Percentiles rank a stretch among this genome's conserved stretches.
Conservation (phyloP, 2,888 invertebrate species). For the Gymnocheta viridis region DNA sequence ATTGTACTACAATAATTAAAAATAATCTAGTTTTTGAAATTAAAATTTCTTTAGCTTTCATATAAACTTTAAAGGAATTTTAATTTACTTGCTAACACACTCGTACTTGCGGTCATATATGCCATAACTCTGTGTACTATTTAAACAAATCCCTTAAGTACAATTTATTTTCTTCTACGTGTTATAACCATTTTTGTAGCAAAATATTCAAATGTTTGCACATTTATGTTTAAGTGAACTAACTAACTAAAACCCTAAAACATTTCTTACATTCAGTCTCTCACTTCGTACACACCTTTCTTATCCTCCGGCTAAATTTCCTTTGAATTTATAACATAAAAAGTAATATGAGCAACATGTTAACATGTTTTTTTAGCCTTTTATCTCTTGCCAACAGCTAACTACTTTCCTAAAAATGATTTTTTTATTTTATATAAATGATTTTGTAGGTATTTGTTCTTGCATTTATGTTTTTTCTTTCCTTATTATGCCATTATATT, state of each 20-base stretch:
- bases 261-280: not conserved
- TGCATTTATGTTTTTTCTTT: conserved; percentile 3
- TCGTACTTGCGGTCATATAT: not conserved
- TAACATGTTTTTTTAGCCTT: not conserved
- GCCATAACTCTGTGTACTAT: not conserved
- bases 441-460: not conserved
- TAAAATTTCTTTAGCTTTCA: not conserved
- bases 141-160: conserved; percentile 57
- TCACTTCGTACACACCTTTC: not conserved
- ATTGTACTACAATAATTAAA: not conserved
- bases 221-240: conserved; percentile 1
- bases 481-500: conserved; percentile 58
- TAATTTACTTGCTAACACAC: conserved; percentile 30
- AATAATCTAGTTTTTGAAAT: not conserved
- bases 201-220: conserved; percentile 43
- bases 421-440: conserved; percentile 6
- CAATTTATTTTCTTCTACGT: conserved; percentile 40
- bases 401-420: not conserved
- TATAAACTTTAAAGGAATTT: conserved; percentile 27
- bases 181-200: conserved; percentile 32
- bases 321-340: conserved; percentile 46
- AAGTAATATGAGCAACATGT: conserved; percentile 40
- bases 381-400: not conserved
- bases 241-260: not conserved
- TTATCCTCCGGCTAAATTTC: conserved; percentile 10